Evolutionary conservation across 2,797 vertebrate genomes (phyloP), one percentile per base, ranked within the genome.

Genomic region (Phalloptychus januarius): DNA sequence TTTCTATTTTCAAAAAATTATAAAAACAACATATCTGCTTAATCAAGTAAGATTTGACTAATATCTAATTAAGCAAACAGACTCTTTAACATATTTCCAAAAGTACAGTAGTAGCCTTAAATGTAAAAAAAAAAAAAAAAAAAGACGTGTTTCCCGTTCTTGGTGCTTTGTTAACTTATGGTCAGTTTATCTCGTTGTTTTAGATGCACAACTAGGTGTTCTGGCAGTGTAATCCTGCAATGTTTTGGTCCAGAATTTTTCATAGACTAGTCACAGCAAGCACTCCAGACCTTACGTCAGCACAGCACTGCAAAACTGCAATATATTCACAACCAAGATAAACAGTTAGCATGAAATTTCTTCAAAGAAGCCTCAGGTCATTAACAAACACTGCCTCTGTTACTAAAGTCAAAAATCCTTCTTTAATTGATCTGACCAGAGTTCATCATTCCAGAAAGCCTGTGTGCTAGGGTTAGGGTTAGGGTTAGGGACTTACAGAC

Each of bases 361-460:
- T 73, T 56, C 23, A 40, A 13, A 25, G 67, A 16, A 15, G 12
- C 16, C 13, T 70, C n/a, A 25, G 25, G 13, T 20, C 7, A 76
- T 77, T 75, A 79, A 74, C 56, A 73, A 45, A 45, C 31, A 33
- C 11, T 31, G 11, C 10, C 72, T 54, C 52, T 56, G 12, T 38
- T 23, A 50, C 71, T 73, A 6, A 54, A 36, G 36, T 38, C 33
- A 58, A 58, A 58, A 28, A 33, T 42, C 38, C 16, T 0, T 58
- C 36, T 13, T 16, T 58, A 15, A 44, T 74, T 74, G 38, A 54
- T 42, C 18, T 23, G 65, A 12, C 16, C 18, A 71, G n/a, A 31
- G 25, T 28, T 23, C 7, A 69, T 31, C 40, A 56, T 70, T 77
- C 10, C 52, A 40, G 10, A 52, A 38, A 38, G 31, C 11, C 5